Percentiles rank a stretch among this genome's conserved stretches.
phyloP scores from a whole-genome alignment of 1,140 invertebrate species.

The Gonatopus flavifemur region DNA sequence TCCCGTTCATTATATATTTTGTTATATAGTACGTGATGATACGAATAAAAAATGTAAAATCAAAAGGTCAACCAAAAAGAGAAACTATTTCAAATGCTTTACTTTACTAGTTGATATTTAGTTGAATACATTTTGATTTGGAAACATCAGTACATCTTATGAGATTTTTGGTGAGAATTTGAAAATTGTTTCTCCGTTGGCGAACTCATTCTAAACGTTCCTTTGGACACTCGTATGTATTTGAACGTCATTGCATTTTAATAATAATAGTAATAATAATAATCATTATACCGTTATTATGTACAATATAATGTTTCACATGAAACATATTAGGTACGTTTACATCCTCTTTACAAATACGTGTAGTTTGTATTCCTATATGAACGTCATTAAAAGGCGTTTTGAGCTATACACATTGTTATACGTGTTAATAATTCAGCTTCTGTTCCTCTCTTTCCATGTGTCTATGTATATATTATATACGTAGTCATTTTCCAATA shows the following conservation, averaged over 20 bases:
- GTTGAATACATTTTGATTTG: too few relatives aligned
- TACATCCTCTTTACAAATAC: conserved; percentile 31
- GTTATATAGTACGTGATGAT: conserved; percentile 33
- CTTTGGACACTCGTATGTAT: conserved; percentile 49
- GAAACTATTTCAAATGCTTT: conserved; percentile 54
- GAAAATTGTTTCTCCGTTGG: conserved; percentile 45
- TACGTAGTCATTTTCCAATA: too few relatives aligned
- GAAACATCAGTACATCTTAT: too few relatives aligned
- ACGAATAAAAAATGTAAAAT: conserved; percentile 53
- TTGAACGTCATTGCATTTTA: conserved; percentile 29
- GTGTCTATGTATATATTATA: conserved; percentile 22
- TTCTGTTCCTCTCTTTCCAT: conserved; percentile 18
- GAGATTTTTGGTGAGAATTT: conserved; percentile 42
- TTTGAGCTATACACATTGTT: conserved; percentile 35
- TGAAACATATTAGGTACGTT: conserved; percentile 20
- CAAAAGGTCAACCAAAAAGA: conserved; percentile 47
- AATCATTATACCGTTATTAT: too few relatives aligned
- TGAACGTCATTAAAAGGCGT: conserved; percentile 30
- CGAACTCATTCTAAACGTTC: conserved; percentile 18
- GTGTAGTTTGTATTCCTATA: too few relatives aligned
- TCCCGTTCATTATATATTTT: conserved; percentile 23
- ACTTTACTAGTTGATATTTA: too few relatives aligned
- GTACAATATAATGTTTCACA: conserved; percentile 24
- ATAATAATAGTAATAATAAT: conserved; percentile 35
- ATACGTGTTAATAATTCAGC: conserved; percentile 23